Base-by-base conservation (phyloP, 2,797 vertebrate genomes). In the Gouania willdenowi region DNA sequence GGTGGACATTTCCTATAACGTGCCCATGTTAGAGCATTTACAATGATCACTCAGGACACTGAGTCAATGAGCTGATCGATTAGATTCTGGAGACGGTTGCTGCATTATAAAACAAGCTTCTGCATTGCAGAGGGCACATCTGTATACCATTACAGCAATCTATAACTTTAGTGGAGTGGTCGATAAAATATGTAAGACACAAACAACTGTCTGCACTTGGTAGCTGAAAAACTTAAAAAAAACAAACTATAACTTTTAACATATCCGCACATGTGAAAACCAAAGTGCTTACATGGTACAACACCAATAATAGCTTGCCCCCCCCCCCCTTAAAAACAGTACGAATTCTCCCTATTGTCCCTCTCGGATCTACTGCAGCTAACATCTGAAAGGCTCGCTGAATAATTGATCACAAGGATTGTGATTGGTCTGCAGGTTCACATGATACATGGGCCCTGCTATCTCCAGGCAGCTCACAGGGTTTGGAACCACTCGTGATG, bases 121-220 rank as follows among this genome's bases (percentile, higher is more conserved):
- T 81, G 81, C 81, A 84, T 57, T 86, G 81, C 82, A 82, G 83
- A 72, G 77, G 59, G 52, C 48, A 44, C 41, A 47, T 56, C 33
- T 46, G 60, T 68, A 60, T 71, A 68, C 54, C 32, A 57, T 80
- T 75, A 76, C 60, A 51, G 30, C 41, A 61, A 70, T 62, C 73
- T 55, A 70, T 50, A 65, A 46, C 20, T 23, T 12, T 6, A 25
- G 15, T 41, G 51, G 26, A 43, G 26, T 51, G 39, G 55, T 19
- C 47, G 30, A 38, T 27, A 17, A 41, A 49, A 40, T 31, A 14
- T 41, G 34, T 26, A 34, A 21, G 35, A 25, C n/a, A 24, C 6
- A 36, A n/a, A 30, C 11, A 15, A 28, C 36, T 9, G 12, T 19
- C 26, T 3, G 13, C 15, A 35, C 3, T 33, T 18, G 13, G 20